Conservation (phyloP, 2,888 invertebrate genomes). For the Ptilodon capucinus region DNA sequence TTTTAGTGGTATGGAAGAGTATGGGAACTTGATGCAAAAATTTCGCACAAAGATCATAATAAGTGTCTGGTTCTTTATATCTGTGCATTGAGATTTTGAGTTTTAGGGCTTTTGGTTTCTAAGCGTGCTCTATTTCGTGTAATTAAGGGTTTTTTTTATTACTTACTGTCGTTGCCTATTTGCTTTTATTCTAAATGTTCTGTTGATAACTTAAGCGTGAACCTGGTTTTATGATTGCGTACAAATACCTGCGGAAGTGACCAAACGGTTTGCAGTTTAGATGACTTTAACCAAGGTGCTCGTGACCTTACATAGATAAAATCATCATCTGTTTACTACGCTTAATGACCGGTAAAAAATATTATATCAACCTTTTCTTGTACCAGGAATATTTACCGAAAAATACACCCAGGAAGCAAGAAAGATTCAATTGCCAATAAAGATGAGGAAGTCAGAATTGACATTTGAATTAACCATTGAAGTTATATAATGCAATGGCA, state of each 20-base stretch:
- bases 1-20: too few species aligned
- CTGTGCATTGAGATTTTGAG: too few species aligned
- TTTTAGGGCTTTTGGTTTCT: too few species aligned
- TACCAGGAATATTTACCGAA: not conserved
- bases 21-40: too few species aligned
- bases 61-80: too few species aligned
- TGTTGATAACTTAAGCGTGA: not conserved
- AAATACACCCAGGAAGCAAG: not conserved
- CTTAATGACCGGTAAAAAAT: slow-evolving; percentile 29
- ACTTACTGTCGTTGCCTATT: too few species aligned
- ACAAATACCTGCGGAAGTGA: slow-evolving; percentile 58
- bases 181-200: not conserved
- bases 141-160: too few species aligned
- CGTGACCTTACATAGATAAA: slow-evolving; percentile 44
- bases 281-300: slow-evolving; percentile 46
- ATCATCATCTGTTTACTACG: slow-evolving; percentile 33
- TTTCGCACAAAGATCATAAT: too few species aligned
- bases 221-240: slow-evolving; percentile 5
- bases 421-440: not conserved
- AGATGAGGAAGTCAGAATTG: not conserved
- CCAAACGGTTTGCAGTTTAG: slow-evolving; percentile 42
- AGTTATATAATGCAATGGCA: not conserved
- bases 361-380: slow-evolving; percentile 4
- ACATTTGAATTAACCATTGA: not conserved
- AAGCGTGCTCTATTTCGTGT: too few species aligned